Base-by-base conservation (phyloP, 1,140 invertebrate species). In the Anastrepha ludens region DNA sequence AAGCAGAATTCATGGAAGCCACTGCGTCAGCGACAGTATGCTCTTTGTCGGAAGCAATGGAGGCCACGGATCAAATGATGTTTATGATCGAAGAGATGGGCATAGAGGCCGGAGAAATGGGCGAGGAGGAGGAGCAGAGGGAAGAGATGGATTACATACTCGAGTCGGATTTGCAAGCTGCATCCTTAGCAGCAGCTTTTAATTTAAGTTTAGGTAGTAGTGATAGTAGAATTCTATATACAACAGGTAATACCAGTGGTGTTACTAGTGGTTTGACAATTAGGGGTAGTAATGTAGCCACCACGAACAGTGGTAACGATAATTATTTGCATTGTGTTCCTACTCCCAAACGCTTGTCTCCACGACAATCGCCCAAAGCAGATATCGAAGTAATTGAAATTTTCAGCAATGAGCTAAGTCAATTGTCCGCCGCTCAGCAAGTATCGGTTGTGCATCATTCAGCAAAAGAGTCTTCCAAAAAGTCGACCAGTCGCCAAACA, bases 341-440 rank as follows among this genome's bases (percentile, higher is more conserved):
- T 67, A 87, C 64, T 11, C 60, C 67, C 55, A 64, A 64, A 78
- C 41, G 29, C 88, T 91, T 91, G 70, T 92, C 92, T 58, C 91
- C 92, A 8, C 91, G 91, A 39, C 92, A 92, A 88, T 93, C 92
- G 60, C 92, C 92, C 74, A 93, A 93, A 65, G 90, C 91, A 88
- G 92, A 93, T 67, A 91, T 93, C 87, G 90, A 93, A 88, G 91
- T 93, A 4, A 93, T 93, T 50, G 92, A 93, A 88, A 93, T 93
- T 88, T 93, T 93, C 59, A 89, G 91, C 74, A 91, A 90, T 70
- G 92, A 93, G 88, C 86, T 91, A 17, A 90, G 91, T 65, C 91
- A 91, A 47, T 44, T 91, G 88, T 90, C 91, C 41, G 91, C 92
- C 81, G 89, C 90, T 3, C 89, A 92, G 85, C 91, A 92, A 89